Base-by-base conservation (phyloP, 2,113 vertebrate genomes). In the Proterorhinus semilunaris region DNA sequence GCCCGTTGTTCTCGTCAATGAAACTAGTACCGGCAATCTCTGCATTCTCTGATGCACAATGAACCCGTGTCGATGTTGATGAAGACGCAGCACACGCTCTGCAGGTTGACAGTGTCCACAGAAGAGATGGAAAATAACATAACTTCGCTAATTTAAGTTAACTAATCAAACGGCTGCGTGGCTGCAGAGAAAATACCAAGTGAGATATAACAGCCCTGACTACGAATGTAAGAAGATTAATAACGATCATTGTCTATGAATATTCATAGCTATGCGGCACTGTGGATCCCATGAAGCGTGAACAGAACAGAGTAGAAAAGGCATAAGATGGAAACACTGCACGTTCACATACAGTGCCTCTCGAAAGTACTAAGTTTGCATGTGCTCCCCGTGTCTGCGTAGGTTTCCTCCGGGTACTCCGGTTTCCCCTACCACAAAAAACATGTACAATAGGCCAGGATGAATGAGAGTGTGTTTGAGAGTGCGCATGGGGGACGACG, bases 191-290 rank as follows among this genome's bases (percentile, higher is more conserved):
- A 52, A 9, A 49, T 7, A 15, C n/a, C 5, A 15, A 13, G 16
- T 44, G 10, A 68, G 16, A 53, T 59, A 64, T 50, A 47, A 54
- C n/a, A 78, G 62, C 52, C 48, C 1, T 62, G 58, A 49, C 49
- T 59, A 45, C 36, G 47, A 15, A 67, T 16, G 36, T 58, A 64
- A 80, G 69, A 44, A 58, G 61, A 66, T 82, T 81, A 75, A 78
- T 72, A 76, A 69, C 81, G 76, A 79, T 81, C 67, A 57, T 44
- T 1, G 71, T 6, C 50, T 69, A 68, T 88, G 73, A 79, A 85
- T 86, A 91, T 86, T 80, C 71, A 86, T 75, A 68, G 69, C 59
- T 6, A 9, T 48, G 68, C 66, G 55, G 66, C 74, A 66, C n/a
- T 43, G 43, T 66, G 49, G 74, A 78, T 57, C 69, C 72, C 54